phyloP scores from a whole-genome alignment of 2,888 invertebrate species.

The Agrenia bidenticulata region DNA sequence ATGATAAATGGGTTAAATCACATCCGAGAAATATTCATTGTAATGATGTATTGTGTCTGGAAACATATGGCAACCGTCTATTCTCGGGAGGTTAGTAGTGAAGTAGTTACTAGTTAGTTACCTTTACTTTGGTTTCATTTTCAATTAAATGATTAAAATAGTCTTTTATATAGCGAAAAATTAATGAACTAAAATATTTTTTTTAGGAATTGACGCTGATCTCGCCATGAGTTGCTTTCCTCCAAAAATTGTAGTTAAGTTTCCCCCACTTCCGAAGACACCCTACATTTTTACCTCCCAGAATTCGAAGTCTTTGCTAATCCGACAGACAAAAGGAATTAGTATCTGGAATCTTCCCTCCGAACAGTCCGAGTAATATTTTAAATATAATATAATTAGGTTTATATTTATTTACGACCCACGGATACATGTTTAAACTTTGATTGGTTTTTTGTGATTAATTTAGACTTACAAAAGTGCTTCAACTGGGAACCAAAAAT shows the following conservation, averaged over 20 bases:
- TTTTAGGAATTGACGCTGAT: conserved; percentile 48
- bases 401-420: neutral
- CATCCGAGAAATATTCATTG: conserved; percentile 77
- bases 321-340: conserved; percentile 37
- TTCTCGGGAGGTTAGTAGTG: conserved; percentile 68
- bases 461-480: conserved; percentile 40
- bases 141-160: conserved; percentile 3
- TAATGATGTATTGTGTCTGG: conserved; percentile 79
- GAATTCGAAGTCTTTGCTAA: conserved; percentile 25
- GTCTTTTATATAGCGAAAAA: neutral
- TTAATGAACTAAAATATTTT: too few species aligned
- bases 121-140: conserved; percentile 2
- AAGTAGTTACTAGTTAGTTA: neutral
- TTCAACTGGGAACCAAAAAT: conserved; percentile 42
- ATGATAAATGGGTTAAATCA: conserved; percentile 77
- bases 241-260: conserved; percentile 45
- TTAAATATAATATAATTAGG: conserved; percentile 1
- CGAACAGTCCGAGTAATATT: conserved; percentile 39
- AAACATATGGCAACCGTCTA: conserved; percentile 66
- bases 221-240: conserved; percentile 48
- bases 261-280: conserved; percentile 44
- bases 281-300: conserved; percentile 31
- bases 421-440: conserved; percentile 4
- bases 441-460: neutral
- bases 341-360: conserved; percentile 47